Percentiles rank a stretch among this genome's conserved stretches.
Evolutionary conservation across 1,140 invertebrate species (phyloP).

Genomic region (Belonocnema kinseyi): DNA sequence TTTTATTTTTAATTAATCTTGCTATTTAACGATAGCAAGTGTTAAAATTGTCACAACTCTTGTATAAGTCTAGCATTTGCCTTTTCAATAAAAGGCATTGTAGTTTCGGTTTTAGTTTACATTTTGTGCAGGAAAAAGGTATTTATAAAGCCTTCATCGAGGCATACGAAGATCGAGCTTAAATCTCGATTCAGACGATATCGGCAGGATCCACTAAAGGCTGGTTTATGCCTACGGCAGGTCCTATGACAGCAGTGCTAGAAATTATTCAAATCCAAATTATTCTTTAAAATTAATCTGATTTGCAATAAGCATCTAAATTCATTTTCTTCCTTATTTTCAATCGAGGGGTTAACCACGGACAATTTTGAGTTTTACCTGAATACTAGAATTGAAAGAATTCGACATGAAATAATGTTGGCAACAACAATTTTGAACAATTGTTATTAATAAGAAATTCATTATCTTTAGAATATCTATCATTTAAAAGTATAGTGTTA

Average conservation of each 20-base stretch:
- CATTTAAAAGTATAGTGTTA: too few species aligned
- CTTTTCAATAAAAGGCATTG: background rate
- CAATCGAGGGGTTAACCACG: too few species aligned
- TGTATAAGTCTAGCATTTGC: background rate
- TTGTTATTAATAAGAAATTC: too few species aligned
- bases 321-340: too few species aligned
- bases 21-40: background rate
- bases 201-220: slow-evolving; percentile 63
- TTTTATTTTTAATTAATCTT: slow-evolving; percentile 1
- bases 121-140: background rate
- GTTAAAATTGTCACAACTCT: slow-evolving; percentile 12
- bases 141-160: background rate
- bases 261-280: slow-evolving; percentile 60
- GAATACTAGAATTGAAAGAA: too few species aligned
- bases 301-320: background rate
- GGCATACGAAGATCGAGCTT: background rate
- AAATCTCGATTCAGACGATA: slow-evolving; percentile 37
- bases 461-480: too few species aligned
- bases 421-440: too few species aligned
- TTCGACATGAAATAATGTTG: too few species aligned
- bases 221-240: slow-evolving; percentile 65
- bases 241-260: slow-evolving; percentile 73
- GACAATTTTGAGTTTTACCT: too few species aligned
- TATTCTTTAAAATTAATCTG: slow-evolving; percentile 32
- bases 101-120: background rate